Evolutionary conservation across 2,113 vertebrate species (phyloP), one percentile per base, ranked within the genome.

Genomic region (Toxotes jaculatrix): DNA sequence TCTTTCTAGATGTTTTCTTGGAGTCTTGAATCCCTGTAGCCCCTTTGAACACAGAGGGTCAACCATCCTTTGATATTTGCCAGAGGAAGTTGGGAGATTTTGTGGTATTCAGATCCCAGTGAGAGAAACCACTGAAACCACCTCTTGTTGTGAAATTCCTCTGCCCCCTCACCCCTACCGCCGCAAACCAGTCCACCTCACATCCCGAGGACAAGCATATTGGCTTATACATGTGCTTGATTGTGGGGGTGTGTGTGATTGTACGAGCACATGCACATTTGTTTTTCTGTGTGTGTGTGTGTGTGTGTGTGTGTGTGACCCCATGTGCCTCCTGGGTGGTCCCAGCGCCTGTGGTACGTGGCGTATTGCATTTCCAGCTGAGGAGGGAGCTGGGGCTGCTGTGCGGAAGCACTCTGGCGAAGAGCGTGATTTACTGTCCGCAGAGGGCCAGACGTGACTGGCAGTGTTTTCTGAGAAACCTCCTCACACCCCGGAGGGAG

Each of bases 301-400:
- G n/a, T 74, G 55, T 77, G 68, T 83, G 17, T 71, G 36, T 31
- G 77, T 59, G 68, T 59, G 77, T 77, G 82, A 89, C 86, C 88
- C 84, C 74, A 5, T 36, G 19, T 32, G 85, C 72, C 90, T 92
- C 84, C 75, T 94, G 93, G 92, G 94, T 94, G 93, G 93, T 93
- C 93, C 79, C 57, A 0, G 79, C 14, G 55, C 73, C 78, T 27
- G 62, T 68, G 79, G 80, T 80, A 77, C 65, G 77, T 77, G 88
- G 83, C 34, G 59, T 90, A 92, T 92, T 89, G 92, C 87, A 86
- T 92, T 92, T 88, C 88, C 93, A 92, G 88, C 88, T 81, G 84
- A 69, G 90, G 89, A 79, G 68, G 73, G 73, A 87, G 70, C 59
- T 23, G 69, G 74, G 83, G 67, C 84, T 84, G 84, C 86, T 59